These are phyloP conservation scores for Geotrupes spiniger DNA, from an alignment of 2,888 invertebrate species.

Conservation along the genomic window DNA sequence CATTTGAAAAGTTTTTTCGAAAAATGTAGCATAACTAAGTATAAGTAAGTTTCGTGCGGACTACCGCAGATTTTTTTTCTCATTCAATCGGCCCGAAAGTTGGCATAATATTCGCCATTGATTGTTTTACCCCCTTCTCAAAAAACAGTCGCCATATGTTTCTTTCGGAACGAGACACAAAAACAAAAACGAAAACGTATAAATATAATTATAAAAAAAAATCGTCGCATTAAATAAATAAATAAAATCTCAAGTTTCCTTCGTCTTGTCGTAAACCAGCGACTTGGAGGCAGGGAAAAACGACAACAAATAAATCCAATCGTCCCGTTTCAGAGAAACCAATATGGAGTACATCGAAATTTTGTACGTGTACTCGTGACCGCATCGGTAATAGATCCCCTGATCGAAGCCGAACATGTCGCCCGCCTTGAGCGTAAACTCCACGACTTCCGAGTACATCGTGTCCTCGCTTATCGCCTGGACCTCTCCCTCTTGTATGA, in stretches of 20 bases:
- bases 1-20: too few relatives aligned
- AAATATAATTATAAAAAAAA: too few relatives aligned
- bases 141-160: too few relatives aligned
- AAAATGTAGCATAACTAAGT: too few relatives aligned
- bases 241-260: background rate
- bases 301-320: conserved; percentile 19
- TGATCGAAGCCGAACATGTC: conserved; percentile 32
- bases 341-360: conserved; percentile 22
- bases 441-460: conserved; percentile 25
- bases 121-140: too few relatives aligned
- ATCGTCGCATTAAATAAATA: too few relatives aligned
- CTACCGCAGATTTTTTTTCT: too few relatives aligned
- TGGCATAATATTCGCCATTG: too few relatives aligned
- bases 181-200: too few relatives aligned
- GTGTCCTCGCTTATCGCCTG: conserved; percentile 29
- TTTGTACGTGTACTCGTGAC: conserved; percentile 32
- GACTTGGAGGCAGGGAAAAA: conserved; percentile 19
- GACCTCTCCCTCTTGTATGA: conserved; percentile 34
- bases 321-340: conserved; percentile 11
- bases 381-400: conserved; percentile 25
- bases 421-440: conserved; percentile 19
- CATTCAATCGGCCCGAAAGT: too few relatives aligned
- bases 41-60: too few relatives aligned
- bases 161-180: too few relatives aligned
- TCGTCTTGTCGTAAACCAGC: conserved; percentile 10